Evolutionary conservation across 2,797 vertebrate species (phyloP), one percentile per base, ranked within the genome.

Genomic region (Hyperoplus lanceolatus): DNA sequence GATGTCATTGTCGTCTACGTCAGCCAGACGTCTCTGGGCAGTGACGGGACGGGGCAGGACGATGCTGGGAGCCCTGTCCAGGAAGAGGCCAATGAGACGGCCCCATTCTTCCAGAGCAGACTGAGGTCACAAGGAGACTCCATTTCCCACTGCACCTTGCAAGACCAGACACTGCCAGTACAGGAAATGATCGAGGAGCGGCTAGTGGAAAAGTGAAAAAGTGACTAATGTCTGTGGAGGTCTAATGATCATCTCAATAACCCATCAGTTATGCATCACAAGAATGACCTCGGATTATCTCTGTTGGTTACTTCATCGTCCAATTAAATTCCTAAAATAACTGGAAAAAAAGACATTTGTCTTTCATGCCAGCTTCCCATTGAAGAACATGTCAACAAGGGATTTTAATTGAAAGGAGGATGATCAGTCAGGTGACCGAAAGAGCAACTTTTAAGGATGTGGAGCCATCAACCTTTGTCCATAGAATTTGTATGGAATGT

Each of bases 1-100:
- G 98, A 99, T 41, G 97, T 99, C 90, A 97, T 99, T 36, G 96
- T 99, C 41, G 97, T 99, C 73, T 98, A 97, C n/a, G 96, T 99
- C 89, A 97, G 96, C 87, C 97, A 97, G 82, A 96, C 95, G 18
- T 98, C 97, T 53, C 94, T 96, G 49, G 95, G 96, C 80, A 94
- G 92, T 0, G 92, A 92, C 0, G 86, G 92, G 0, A 90, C 83
- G 3, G 92, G 60, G 0, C 85, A 82, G 1, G 95, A 96, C 1
- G 96, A 96, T 63, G 95, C 94, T 54, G 94, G 96, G 21, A 96
- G 94, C 85, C 97, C 98, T 0, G 97, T 98, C 61, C 98, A 99
- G 91, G 98, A 99, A 74, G 96, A 99, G 72, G 95, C 94, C 71
- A 94, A 88, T 60, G 95, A 95, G 7, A 96, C 96, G 11, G 96